Evolutionary conservation across 2,888 invertebrate genomes (phyloP), one percentile per base, ranked within the genome.

Genomic region (Chymomyza procnemis): DNA sequence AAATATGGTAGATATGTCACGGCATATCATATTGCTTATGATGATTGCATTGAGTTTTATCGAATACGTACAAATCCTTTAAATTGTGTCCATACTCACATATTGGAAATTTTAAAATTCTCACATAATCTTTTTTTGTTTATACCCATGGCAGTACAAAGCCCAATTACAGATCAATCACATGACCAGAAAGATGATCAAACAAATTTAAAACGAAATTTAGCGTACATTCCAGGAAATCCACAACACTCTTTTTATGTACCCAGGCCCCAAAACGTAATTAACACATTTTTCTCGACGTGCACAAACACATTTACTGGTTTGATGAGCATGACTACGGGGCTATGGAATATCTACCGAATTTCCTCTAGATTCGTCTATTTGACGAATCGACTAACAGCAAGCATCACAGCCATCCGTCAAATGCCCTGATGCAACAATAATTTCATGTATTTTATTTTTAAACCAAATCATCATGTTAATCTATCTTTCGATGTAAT

Each of bases 361-460:
- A 41, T 5, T 41, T 41, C 2, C 34, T 41, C 34, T 41, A 12
- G 12, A 41, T 12, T 41, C 12, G 12, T 12, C 12, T 41, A 12
- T 50, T 19, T 50, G 50, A 50, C 50, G 16, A 64, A 34, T 64
- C 63, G 72, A 64, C 74, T 57, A 73, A 54, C 74, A 74, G 74
- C 56, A 69, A 71, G 69, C n/a, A 66, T 59, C 70, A 66, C 12
- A 70, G 65, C 69, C 83, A 82, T 87, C 76, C 80, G 78, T 83
- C 83, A 83, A 83, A 87, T 83, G 76, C 71, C 64, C 34, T 50
- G 21, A 70, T 66, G 76, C 67, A 74, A 76, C 84, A 87, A 87
- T 85, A 85, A 87, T 80, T 83, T 87, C 72, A 80, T 80, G 71
- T 87, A 83, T 76, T 83, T 87, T 83, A 87, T 83, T 83, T 87